Conservation (phyloP, 2,888 invertebrate genomes). For the Philaethria dido region DNA sequence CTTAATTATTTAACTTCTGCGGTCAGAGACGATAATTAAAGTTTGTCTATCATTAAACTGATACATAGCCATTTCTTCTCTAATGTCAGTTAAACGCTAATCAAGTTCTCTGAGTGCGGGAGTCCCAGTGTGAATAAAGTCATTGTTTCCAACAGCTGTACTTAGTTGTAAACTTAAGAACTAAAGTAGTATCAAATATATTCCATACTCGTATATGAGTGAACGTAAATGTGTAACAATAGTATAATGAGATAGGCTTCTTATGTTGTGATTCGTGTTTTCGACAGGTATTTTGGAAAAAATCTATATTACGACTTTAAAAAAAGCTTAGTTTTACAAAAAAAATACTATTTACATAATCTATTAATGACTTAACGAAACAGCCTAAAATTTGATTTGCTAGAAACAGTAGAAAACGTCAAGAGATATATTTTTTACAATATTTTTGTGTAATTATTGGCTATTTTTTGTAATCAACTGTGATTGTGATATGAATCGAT, state of each 20-base stretch:
- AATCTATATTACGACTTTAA: conserved; percentile 60
- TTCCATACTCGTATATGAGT: conserved; percentile 76
- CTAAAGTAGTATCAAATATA: conserved; percentile 72
- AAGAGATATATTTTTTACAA: neutral
- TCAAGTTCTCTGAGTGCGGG: conserved; percentile 1
- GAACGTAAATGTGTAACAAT: conserved; percentile 73
- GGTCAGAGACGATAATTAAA: neutral
- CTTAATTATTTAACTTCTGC: neutral
- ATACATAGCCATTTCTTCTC: neutral
- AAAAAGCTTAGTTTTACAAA: conserved; percentile 42
- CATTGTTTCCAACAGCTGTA: conserved; percentile 47
- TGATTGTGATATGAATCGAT: conserved; percentile 53
- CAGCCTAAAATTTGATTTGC: neutral
- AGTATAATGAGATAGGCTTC: conserved; percentile 50
- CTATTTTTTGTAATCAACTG: conserved; percentile 38
- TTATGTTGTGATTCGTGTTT: conserved; percentile 75
- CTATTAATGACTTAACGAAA: neutral
- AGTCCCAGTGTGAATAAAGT: conserved; percentile 30
- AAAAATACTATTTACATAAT: conserved; percentile 20
- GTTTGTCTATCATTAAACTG: neutral
- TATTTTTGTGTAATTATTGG: neutral
- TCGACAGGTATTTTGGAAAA: conserved; percentile 71
- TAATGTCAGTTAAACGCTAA: conserved; percentile 1
- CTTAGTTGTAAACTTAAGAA: conserved; percentile 69
- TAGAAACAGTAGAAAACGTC: neutral